These are phyloP conservation scores for Ceratitis capitata DNA, from an alignment of 1,140 invertebrate genomes.

Conservation along the genomic window DNA sequence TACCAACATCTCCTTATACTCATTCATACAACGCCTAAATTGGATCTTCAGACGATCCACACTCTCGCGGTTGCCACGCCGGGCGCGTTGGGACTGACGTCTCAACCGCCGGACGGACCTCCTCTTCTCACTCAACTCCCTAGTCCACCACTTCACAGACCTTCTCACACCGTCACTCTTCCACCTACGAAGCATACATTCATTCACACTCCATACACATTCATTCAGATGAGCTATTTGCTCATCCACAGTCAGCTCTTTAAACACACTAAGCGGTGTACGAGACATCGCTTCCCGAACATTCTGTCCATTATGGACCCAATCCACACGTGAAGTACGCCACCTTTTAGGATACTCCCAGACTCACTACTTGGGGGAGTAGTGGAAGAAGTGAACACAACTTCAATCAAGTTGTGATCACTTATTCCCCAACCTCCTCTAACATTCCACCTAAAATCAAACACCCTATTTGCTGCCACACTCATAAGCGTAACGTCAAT, in stretches of 20 bases:
- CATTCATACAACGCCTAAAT: too few species aligned
- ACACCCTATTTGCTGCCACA: conserved; percentile 37
- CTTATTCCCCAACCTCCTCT: not conserved
- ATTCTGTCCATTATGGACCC: not conserved
- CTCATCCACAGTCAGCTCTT: not conserved
- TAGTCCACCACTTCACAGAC: too few species aligned
- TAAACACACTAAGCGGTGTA: not conserved
- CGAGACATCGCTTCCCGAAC: not conserved
- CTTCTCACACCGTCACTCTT: not conserved
- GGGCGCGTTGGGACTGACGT: too few species aligned
- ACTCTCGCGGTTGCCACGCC: too few species aligned
- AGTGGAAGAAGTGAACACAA: too few species aligned
- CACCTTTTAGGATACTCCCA: too few species aligned
- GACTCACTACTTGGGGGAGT: too few species aligned
- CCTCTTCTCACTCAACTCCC: too few species aligned
- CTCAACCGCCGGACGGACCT: too few species aligned
- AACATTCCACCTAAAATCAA: conserved; percentile 32
- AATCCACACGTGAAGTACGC: not conserved
- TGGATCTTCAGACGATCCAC: too few species aligned
- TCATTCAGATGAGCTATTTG: too few species aligned
- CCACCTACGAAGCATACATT: not conserved
- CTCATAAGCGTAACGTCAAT: conserved; percentile 37
- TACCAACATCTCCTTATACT: too few species aligned
- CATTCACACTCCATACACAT: not conserved
- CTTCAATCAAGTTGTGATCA: conserved; percentile 40